Base-by-base conservation (phyloP, 37 sponge, comb jelly and placozoan genomes). In the Beroe ovata region DNA sequence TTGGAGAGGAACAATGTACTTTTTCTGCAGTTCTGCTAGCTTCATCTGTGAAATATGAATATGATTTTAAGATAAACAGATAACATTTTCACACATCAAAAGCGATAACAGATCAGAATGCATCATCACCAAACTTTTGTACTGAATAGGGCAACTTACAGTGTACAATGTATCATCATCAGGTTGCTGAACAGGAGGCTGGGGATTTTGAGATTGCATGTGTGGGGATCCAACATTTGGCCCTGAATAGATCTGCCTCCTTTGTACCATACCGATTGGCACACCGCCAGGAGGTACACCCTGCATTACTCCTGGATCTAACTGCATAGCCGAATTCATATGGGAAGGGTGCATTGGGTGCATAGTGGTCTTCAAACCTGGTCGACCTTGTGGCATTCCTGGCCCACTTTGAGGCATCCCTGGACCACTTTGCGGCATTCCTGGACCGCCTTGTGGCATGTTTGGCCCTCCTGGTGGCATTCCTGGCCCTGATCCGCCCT, bases 1-100 rank as follows among this genome's bases (percentile, higher is more conserved):
- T 77, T 77, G 84, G 28, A 77, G 54, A 3, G 84, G 84, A 39
- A 41, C 54, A 36, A 77, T 77, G 54, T 42, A 77, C 47, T 42
- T 77, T 29, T 42, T 77, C 54, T 77, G 84, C 0, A 77, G 84
- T 20, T 77, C 84, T 11, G 42, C 54, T 25, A 77, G 22, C 23
- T 77, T 77, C 54, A 77, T 39, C 84, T 77, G 84, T 28, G 63
- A 25, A 62, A 62, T 28, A 20, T n/a, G 59, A 58, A 58, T 58
- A 58, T 58, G 16, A 58, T 16, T 58, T 19, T 58, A 58, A 11
- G 59, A 16, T 11, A 58, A 58, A 58, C 11, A 58, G 11, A n/a
- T n/a, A n/a, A n/a, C n/a, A n/a, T n/a, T n/a, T 58, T 58, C 11
- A 58, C 11, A 11, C 16, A 58, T 58, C 59, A 19, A 19, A 58